A percentile compares a stretch with the other conserved stretches of the same genome.
phyloP scores from a whole-genome alignment of 1,140 invertebrate species.

The Danaus melanippus region DNA sequence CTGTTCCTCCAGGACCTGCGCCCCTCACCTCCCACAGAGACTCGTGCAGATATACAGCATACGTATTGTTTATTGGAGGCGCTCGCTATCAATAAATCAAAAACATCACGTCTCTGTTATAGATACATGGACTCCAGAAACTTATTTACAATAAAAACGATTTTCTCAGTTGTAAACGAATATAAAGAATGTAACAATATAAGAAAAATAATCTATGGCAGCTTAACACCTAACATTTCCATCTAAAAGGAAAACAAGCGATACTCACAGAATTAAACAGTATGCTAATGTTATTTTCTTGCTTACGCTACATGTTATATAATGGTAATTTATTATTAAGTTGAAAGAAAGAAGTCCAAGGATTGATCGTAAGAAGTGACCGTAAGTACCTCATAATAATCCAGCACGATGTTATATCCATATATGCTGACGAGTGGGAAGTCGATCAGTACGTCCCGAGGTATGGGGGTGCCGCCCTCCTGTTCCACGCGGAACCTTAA shows the following conservation, averaged over 20 bases:
- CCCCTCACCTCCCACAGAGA: conserved; percentile 71
- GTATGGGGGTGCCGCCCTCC: conserved; percentile 76
- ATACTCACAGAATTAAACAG: too few species aligned
- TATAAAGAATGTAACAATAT: too few species aligned
- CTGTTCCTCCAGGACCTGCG: conserved; percentile 7
- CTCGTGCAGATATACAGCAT: conserved; percentile 74
- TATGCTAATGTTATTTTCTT: too few species aligned
- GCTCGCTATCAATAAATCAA: conserved; percentile 29
- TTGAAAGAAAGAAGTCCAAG: too few species aligned
- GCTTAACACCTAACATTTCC: conserved; percentile 2
- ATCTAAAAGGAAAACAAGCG: neutral
- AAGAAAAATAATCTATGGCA: too few species aligned
- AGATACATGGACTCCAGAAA: too few species aligned
- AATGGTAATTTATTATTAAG: too few species aligned
- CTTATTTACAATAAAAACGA: too few species aligned
- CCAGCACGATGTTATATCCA: conserved; percentile 84
- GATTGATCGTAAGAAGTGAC: too few species aligned
- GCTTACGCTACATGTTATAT: too few species aligned
- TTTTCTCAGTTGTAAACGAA: too few species aligned
- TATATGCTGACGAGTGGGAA: conserved; percentile 90
- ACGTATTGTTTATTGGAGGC: conserved; percentile 41
- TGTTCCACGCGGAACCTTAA: conserved; percentile 85
- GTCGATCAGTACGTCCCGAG: conserved; percentile 61
- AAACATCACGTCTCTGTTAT: too few species aligned
- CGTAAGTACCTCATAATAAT: conserved; percentile 79